Conservation (phyloP, 2,888 invertebrate genomes). For the Drosophila rellima region DNA sequence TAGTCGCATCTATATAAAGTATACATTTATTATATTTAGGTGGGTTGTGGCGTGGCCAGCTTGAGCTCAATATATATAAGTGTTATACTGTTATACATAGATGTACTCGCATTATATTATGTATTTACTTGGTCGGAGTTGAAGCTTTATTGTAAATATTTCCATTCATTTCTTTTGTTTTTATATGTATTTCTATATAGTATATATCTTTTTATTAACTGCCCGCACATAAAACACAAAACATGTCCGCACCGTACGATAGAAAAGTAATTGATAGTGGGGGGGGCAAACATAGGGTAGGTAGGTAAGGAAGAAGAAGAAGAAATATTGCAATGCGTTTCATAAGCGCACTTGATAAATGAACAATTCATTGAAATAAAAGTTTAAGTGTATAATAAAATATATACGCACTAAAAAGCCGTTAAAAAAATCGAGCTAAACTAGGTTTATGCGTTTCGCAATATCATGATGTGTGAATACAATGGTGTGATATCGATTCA, state of each 20-base stretch:
- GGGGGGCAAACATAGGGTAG: not conserved
- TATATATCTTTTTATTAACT: constrained; percentile 21
- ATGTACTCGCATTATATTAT: constrained; percentile 38
- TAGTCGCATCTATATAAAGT: constrained; percentile 49
- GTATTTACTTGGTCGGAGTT: constrained; percentile 71
- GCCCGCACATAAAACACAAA: constrained; percentile 43
- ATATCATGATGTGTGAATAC: constrained; percentile 31
- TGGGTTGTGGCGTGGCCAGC: constrained; percentile 80
- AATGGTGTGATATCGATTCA: constrained; percentile 4
- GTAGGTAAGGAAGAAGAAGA: not conserved
- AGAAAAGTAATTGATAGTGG: constrained; percentile 1
- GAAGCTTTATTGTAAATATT: constrained; percentile 44
- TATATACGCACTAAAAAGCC: constrained; percentile 29
- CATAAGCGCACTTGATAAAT: constrained; percentile 70
- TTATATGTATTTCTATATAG: no score
- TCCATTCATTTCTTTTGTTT: not conserved
- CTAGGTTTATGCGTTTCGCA: constrained; percentile 30
- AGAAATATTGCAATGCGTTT: constrained; percentile 76
- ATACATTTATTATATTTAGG: constrained; percentile 68
- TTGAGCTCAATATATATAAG: constrained; percentile 75
- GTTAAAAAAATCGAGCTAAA: constrained; percentile 7
- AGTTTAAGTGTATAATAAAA: constrained; percentile 27
- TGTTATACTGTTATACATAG: constrained; percentile 44
- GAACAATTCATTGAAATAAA: constrained; percentile 26
- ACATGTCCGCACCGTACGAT: constrained; percentile 44